phyloP scores from a whole-genome alignment of 2,888 invertebrate species.

The Cataglyphis cursor region DNA sequence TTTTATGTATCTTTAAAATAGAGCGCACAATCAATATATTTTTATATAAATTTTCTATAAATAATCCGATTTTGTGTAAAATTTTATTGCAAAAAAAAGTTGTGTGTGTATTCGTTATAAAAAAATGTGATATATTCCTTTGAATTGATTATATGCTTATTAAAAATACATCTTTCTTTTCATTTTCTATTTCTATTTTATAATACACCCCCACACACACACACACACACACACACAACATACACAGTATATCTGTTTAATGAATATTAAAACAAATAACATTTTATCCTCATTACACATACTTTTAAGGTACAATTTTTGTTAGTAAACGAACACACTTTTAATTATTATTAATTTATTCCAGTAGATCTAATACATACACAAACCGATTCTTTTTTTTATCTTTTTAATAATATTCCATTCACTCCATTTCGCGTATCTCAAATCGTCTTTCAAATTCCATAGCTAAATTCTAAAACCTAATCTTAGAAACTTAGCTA shows the following conservation, averaged over 20 bases:
- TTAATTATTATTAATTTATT: constrained; percentile 77
- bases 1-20: not conserved
- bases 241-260: not conserved
- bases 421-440: constrained; percentile 47
- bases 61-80: not conserved
- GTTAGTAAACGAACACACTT: constrained; percentile 21
- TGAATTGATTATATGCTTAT: not conserved
- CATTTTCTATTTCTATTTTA: not conserved
- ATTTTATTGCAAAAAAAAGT: not conserved
- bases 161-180: not conserved
- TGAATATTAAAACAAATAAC: not conserved
- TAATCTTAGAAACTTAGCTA: constrained; percentile 72
- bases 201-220: no score
- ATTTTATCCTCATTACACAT: not conserved
- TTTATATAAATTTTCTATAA: not conserved
- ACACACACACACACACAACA: not conserved
- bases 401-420: constrained; percentile 46
- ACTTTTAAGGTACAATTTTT: not conserved
- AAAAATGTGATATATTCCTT: not conserved
- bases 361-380: constrained; percentile 77
- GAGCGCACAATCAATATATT: no score
- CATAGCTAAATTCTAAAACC: constrained; percentile 68
- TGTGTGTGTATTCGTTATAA: not conserved
- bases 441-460: constrained; percentile 58
- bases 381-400: constrained; percentile 72